Evolutionary conservation across 2,113 vertebrate genomes (phyloP).

Genomic region (Cygnus atratus): DNA sequence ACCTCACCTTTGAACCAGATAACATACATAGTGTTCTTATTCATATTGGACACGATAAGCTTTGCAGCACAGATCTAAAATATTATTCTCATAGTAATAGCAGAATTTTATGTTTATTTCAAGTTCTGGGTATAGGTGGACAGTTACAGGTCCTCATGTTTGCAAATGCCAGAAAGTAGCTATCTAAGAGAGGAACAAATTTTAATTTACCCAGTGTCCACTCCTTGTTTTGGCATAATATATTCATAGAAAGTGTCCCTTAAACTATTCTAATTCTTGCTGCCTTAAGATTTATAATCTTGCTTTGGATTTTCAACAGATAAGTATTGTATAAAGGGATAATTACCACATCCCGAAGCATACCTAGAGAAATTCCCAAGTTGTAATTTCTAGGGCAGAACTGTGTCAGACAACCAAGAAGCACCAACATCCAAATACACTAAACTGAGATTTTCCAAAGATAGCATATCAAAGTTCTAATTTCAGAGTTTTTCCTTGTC

Average conservation of each 20-base stretch:
- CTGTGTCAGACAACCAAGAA: background rate
- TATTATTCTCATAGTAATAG: background rate
- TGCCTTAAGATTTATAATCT: background rate
- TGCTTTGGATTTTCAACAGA: background rate
- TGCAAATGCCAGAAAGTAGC: background rate
- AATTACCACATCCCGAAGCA: background rate
- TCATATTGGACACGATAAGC: background rate
- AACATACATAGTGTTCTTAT: background rate
- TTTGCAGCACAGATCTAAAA: background rate
- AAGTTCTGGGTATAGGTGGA: background rate
- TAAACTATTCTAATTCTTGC: background rate
- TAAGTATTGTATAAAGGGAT: background rate
- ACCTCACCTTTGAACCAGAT: background rate
- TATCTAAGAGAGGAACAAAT: background rate
- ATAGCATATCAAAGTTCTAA: background rate
- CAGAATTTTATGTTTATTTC: background rate
- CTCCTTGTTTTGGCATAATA: background rate
- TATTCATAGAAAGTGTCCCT: too few relatives aligned
- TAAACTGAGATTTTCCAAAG: background rate
- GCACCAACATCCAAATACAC: background rate
- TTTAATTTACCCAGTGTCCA: fast-evolving
- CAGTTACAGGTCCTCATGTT: background rate
- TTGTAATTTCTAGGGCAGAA: background rate
- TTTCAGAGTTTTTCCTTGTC: background rate
- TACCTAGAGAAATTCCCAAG: background rate